Conservation (phyloP, 2,888 invertebrate genomes). For the Craniophora ligustri region DNA sequence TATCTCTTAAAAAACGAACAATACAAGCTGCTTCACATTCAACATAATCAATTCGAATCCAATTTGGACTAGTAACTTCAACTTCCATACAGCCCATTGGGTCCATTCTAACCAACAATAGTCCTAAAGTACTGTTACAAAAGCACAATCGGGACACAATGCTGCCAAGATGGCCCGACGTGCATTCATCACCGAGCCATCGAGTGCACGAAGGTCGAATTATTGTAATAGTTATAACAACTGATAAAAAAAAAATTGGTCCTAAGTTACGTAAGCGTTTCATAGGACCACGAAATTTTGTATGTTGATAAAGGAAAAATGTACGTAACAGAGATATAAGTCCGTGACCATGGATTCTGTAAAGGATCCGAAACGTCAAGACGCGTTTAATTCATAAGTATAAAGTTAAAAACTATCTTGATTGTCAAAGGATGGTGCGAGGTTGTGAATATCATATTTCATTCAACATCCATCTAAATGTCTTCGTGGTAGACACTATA, state of each 20-base stretch:
- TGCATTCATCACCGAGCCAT: constrained; percentile 51
- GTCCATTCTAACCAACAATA: constrained; percentile 29
- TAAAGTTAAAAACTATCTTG: too few relatives aligned
- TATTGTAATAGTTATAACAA: constrained; percentile 23
- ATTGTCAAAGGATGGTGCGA: too few relatives aligned
- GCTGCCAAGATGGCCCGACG: constrained; percentile 25
- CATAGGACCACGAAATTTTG: background rate
- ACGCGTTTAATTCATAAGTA: too few relatives aligned
- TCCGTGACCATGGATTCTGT: too few relatives aligned
- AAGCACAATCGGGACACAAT: constrained; percentile 49
- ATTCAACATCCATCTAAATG: too few relatives aligned
- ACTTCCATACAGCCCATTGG: constrained; percentile 6
- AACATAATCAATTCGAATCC: background rate
- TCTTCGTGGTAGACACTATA: too few relatives aligned
- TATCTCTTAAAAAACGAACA: too few relatives aligned
- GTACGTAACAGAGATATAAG: too few relatives aligned
- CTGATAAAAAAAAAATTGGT: constrained; percentile 23
- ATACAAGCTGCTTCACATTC: constrained; percentile 3
- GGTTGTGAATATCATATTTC: too few relatives aligned
- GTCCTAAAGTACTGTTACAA: constrained; percentile 32
- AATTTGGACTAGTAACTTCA: constrained; percentile 13
- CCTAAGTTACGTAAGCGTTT: constrained; percentile 10
- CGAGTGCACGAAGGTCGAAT: constrained; percentile 37
- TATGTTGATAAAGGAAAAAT: background rate
- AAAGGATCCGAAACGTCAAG: too few relatives aligned